These are phyloP conservation scores for Hofmannophila pseudospretella DNA, from an alignment of 2,888 invertebrate genomes.

Conservation along the genomic window DNA sequence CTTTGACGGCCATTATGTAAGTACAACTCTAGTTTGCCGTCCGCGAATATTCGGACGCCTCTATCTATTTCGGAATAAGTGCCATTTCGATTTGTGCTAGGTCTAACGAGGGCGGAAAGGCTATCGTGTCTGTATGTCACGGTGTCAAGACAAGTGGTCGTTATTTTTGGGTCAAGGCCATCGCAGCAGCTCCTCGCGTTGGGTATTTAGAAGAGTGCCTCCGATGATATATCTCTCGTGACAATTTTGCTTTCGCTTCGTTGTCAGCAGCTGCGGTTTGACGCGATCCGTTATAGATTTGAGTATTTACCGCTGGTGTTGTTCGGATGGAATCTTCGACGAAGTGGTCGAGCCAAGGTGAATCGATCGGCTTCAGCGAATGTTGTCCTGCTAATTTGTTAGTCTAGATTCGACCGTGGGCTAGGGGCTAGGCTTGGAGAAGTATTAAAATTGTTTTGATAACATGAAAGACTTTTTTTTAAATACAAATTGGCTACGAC, in stretches of 20 bases:
- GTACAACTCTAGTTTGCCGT: conserved; percentile 9
- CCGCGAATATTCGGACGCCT: background rate
- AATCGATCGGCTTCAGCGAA: too few species aligned
- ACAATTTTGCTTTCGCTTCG: background rate
- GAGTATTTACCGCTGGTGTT: too few species aligned
- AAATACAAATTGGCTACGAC: too few species aligned
- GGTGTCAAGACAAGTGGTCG: conserved; percentile 56
- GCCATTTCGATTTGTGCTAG: too few species aligned
- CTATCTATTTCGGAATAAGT: too few species aligned
- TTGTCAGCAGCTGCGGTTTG: background rate
- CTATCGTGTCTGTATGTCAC: conserved; percentile 39
- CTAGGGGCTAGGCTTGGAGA: too few species aligned
- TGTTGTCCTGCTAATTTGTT: too few species aligned
- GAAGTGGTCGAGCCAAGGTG: background rate
- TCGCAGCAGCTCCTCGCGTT: background rate
- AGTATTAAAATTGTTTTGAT: too few species aligned
- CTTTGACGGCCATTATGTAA: conserved; percentile 12
- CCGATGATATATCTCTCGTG: background rate
- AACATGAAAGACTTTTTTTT: too few species aligned
- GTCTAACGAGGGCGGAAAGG: too few species aligned
- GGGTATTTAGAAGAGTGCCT: background rate
- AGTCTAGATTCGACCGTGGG: too few species aligned
- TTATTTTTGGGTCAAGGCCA: conserved; percentile 69
- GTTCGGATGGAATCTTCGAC: background rate
- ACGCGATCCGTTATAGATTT: background rate